Evolutionary conservation across 2,113 vertebrate species (phyloP).

Genomic region (Chionomys nivalis): DNA sequence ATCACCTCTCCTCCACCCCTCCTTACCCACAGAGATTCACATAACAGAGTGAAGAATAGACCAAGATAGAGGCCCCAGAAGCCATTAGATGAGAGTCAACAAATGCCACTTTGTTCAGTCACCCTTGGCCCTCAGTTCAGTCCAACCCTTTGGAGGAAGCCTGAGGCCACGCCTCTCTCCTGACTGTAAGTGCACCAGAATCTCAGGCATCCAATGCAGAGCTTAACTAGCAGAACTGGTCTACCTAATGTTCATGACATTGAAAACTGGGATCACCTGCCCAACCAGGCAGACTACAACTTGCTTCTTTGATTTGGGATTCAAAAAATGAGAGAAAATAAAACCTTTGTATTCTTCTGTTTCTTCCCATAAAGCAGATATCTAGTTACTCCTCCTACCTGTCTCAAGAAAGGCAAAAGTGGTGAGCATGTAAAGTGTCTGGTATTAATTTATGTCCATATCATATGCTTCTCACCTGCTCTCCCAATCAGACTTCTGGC

Average conservation of each 20-base stretch:
- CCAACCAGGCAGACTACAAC: background rate
- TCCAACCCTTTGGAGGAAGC: too few species aligned
- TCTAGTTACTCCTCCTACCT: too few species aligned
- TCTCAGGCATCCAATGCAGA: background rate
- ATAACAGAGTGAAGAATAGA: background rate
- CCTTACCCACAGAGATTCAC: background rate
- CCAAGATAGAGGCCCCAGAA: fast-evolving
- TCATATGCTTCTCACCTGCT: fast-evolving
- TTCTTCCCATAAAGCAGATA: background rate
- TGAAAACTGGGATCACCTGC: background rate
- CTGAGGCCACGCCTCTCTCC: background rate
- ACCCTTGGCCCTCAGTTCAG: background rate
- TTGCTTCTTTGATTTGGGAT: background rate
- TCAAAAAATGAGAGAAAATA: background rate
- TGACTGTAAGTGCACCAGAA: background rate
- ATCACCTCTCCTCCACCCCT: background rate
- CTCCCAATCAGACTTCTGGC: background rate
- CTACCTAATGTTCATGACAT: background rate
- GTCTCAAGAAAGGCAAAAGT: too few species aligned
- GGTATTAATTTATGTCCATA: background rate
- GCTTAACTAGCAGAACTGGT: background rate
- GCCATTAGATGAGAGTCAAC: background rate
- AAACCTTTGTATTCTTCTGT: background rate
- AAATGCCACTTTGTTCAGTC: background rate
- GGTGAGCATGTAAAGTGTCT: fast-evolving